These are phyloP conservation scores for Dryas iulia DNA, from an alignment of 1,140 invertebrate species.

Conservation along the genomic window DNA sequence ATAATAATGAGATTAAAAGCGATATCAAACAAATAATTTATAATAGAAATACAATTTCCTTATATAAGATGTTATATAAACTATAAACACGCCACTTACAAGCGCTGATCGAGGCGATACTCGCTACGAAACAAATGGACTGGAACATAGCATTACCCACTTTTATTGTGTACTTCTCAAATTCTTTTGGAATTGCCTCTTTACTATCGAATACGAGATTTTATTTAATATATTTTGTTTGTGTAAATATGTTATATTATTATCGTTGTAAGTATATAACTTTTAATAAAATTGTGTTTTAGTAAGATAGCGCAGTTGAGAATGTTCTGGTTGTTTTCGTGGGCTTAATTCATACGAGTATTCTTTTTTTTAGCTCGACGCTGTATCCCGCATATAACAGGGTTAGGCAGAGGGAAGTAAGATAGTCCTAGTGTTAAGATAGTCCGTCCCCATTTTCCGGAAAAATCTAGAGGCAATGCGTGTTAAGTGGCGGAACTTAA, in stretches of 20 bases:
- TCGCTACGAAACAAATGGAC: constrained; percentile 11
- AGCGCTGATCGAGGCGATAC: constrained; percentile 13
- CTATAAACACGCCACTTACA: constrained; percentile 14
- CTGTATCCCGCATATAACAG: too few relatives aligned
- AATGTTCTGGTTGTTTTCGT: too few relatives aligned
- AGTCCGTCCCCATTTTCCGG: too few relatives aligned
- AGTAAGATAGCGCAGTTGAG: too few relatives aligned
- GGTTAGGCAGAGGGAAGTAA: too few relatives aligned
- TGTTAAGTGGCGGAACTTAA: too few relatives aligned
- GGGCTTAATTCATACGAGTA: too few relatives aligned
- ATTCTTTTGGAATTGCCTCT: constrained; percentile 4
- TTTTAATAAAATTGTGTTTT: too few relatives aligned
- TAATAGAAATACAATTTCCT: constrained; percentile 7
- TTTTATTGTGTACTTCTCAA: constrained; percentile 9
- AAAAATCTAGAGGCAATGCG: too few relatives aligned
- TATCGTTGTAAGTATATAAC: background rate
- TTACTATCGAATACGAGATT: background rate
- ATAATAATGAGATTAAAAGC: background rate
- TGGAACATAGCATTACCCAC: constrained; percentile 10
- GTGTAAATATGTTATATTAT: background rate
- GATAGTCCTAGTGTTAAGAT: too few relatives aligned
- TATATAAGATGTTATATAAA: constrained; percentile 5
- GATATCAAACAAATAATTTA: background rate
- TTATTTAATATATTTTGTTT: background rate
- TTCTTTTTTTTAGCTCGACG: too few relatives aligned